Conservation (phyloP, 2,797 vertebrate genomes). For the Amblyopsis hoosieri region DNA sequence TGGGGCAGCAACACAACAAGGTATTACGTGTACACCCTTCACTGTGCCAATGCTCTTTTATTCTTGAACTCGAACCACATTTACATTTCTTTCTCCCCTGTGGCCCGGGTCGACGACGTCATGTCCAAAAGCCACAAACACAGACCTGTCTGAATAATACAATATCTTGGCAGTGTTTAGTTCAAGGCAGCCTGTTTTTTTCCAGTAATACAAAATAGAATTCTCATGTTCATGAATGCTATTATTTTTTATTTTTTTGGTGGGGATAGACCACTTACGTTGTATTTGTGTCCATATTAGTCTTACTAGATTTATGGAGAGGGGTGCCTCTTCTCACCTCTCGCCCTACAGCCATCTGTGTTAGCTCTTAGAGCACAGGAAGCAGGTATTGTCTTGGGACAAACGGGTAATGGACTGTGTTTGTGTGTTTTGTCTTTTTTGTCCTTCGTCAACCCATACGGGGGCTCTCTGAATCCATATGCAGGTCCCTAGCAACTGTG, state of each 20-base stretch:
- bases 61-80: too few relatives aligned
- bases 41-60: background rate
- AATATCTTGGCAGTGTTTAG: constrained; percentile 13
- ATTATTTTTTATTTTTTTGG: constrained; percentile 5
- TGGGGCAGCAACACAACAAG: background rate
- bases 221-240: constrained; percentile 23
- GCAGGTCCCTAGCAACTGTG: constrained; percentile 31
- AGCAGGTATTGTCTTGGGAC: too few relatives aligned
- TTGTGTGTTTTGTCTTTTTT: too few relatives aligned
- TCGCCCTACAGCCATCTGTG: too few relatives aligned
- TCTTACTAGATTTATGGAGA: constrained; percentile 2
- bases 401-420: too few relatives aligned
- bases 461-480: constrained; percentile 23
- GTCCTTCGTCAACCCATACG: constrained; percentile 1
- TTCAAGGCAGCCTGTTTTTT: constrained; percentile 27
- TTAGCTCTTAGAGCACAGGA: too few relatives aligned
- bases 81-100: constrained; percentile 5
- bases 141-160: constrained; percentile 18
- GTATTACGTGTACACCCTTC: constrained; percentile 5
- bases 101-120: background rate
- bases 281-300: background rate
- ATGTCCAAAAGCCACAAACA: constrained; percentile 38
- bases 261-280: background rate
- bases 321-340: background rate
- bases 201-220: constrained; percentile 24